phyloP scores from a whole-genome alignment of 2,888 invertebrate genomes.

The Sclerodermus sp. region DNA sequence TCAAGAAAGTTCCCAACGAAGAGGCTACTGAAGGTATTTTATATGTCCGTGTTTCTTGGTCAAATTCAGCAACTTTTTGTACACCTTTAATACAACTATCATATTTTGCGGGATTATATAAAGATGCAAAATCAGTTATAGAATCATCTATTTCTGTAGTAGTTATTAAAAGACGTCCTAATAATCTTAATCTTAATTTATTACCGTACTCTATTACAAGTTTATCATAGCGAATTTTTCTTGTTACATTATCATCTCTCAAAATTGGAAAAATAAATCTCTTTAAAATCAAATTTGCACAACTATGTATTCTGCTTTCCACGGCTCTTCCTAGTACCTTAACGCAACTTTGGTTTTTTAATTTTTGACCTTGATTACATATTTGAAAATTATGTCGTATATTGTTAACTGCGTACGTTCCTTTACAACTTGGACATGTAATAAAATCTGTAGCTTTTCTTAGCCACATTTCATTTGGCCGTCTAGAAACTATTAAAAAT shows the following conservation, averaged over 20 bases:
- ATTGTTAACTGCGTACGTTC: slow-evolving; percentile 12
- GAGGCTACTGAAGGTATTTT: slow-evolving; percentile 6
- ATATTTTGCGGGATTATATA: slow-evolving; percentile 3
- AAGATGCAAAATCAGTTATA: slow-evolving; percentile 6
- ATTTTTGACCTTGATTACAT: slow-evolving; percentile 11
- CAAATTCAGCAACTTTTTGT: slow-evolving; percentile 3
- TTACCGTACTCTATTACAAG: slow-evolving; percentile 18
- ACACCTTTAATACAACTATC: slow-evolving; percentile 6
- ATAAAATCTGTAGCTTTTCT: slow-evolving; percentile 14
- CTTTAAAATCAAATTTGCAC: slow-evolving; percentile 12
- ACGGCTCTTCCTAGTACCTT: slow-evolving; percentile 11
- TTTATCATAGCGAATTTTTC: slow-evolving; percentile 16
- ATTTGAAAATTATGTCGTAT: slow-evolving; percentile 16
- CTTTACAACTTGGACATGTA: slow-evolving; percentile 21
- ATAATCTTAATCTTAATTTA: slow-evolving; percentile 7
- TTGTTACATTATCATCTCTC: slow-evolving; percentile 13
- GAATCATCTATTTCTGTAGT: neutral
- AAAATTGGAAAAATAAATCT: slow-evolving; percentile 18
- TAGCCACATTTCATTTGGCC: neutral
- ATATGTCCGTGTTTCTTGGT: neutral
- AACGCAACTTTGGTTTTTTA: slow-evolving; percentile 11
- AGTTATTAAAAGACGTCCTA: slow-evolving; percentile 1
- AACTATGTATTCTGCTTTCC: slow-evolving; percentile 12
- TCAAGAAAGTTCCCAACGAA: slow-evolving; percentile 5
- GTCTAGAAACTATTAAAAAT: slow-evolving; percentile 7